These are phyloP conservation scores for Lithobates pipiens DNA, from an alignment of 2,797 vertebrate genomes.

Conservation along the genomic window DNA sequence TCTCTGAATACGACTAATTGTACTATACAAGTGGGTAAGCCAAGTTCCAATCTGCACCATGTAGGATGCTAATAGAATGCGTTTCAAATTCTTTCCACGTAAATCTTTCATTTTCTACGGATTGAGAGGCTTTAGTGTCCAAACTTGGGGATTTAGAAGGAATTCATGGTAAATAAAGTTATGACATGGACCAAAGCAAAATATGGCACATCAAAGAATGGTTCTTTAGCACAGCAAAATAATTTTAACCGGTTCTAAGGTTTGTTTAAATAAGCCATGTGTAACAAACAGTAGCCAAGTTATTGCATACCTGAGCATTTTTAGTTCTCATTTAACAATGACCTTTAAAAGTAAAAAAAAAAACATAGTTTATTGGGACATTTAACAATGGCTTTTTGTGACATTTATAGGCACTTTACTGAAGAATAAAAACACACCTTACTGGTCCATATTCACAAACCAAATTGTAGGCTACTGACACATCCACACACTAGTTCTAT, in stretches of 20 bases:
- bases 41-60: background rate
- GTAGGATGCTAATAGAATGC: conserved; percentile 35
- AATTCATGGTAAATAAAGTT: conserved; percentile 52
- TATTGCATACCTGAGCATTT: background rate
- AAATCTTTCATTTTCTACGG: conserved; percentile 54
- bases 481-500: too few species aligned
- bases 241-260: background rate
- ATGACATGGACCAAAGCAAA: conserved; percentile 32
- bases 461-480: too few species aligned
- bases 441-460: too few species aligned
- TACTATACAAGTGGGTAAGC: background rate
- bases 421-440: too few species aligned
- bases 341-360: too few species aligned
- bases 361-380: too few species aligned
- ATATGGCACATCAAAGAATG: conserved; percentile 51
- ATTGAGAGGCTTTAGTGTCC: conserved; percentile 55
- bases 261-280: background rate
- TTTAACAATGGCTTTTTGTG: too few species aligned
- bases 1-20: background rate
- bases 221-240: background rate
- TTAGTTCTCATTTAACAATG: too few species aligned
- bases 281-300: background rate
- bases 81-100: conserved; percentile 40
- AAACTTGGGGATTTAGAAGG: conserved; percentile 48
- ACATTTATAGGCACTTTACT: too few species aligned